Base-by-base conservation (phyloP, 1,140 invertebrate genomes). In the Orchesella cincta region DNA sequence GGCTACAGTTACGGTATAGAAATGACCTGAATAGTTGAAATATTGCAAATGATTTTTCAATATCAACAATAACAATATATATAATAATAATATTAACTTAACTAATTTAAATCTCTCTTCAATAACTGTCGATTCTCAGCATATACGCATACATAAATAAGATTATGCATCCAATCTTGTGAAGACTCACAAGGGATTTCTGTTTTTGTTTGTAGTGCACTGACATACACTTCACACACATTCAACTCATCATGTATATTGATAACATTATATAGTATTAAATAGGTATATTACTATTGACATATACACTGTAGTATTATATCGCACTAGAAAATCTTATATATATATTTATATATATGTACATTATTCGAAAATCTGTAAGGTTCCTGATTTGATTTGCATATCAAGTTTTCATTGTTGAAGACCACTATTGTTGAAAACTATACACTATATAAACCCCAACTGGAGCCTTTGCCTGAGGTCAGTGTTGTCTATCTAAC, bases 381-480 rank as follows among this genome's bases (percentile, higher is more conserved):
- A 67, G 62, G 62, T 67, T 67, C 62, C 62, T 67, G 62, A 67
- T 67, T 67, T 67, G 62, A 67, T 67, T 67, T 67, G 62, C 62
- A 67, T 67, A 67, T 67, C 31, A 31, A 31, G 62, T 67, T 67
- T 31, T 67, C 62, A 18, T 3, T 67, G 28, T 67, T 67, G 31
- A 67, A 57, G 52, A 67, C 62, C 28, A 67, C 62, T 67, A 67
- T 67, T 12, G 8, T n/a, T 67, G 62, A 67, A 12, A 67, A 67
- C 62, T 31, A 1, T 18, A 67, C 8, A 67, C 2, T 26, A 14
- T 57, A 57, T n/a, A 18, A 14, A 23, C 23, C 23, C 52, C 52
- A 57, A 57, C 23, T 57, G 52, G 52, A 57, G 31, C 26, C n/a
- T 33, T 31, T 67, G 62, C 62, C 62, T 67, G 62, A 67, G 62